Percentiles rank a stretch among this genome's conserved stretches.
These are phyloP conservation scores for Caranx melampygus DNA, from an alignment of 2,113 vertebrate species.

Conservation along the genomic window DNA sequence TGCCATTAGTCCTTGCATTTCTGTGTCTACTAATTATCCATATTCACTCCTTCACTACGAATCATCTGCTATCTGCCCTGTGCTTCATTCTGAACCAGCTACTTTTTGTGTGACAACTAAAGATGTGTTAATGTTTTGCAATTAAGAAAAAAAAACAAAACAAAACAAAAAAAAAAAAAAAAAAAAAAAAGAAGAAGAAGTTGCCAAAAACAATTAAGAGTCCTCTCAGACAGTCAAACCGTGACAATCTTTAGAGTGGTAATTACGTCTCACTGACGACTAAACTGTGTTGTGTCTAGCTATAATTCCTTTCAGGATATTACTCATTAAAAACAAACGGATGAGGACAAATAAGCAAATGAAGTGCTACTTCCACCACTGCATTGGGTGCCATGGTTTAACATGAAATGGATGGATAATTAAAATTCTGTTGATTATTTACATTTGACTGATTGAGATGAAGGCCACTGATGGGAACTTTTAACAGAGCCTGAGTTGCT, in stretches of 20 bases:
- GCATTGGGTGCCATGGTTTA: no score
- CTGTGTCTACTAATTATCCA: constrained; percentile 59
- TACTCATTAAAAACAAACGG: constrained; percentile 41
- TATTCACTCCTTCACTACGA: constrained; percentile 38
- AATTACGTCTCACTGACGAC: constrained; percentile 61
- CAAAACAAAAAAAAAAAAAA: constrained; percentile 50
- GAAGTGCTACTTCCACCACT: background rate
- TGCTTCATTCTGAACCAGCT: constrained; percentile 43
- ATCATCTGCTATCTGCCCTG: constrained; percentile 52
- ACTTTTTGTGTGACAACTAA: constrained; percentile 58
- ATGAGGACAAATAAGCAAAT: constrained; percentile 33
- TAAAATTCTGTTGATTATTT: constrained; percentile 32
- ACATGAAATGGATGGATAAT: background rate
- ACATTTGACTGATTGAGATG: constrained; percentile 12
- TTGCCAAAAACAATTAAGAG: constrained; percentile 67
- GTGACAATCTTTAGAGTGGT: constrained; percentile 55
- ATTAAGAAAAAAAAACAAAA: constrained; percentile 47
- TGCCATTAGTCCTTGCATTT: constrained; percentile 45
- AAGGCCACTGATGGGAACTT: background rate
- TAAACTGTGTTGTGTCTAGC: constrained; percentile 39
- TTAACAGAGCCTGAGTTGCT: background rate
- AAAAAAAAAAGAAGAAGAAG: constrained; percentile 6
- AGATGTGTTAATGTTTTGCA: constrained; percentile 63
- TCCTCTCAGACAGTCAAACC: constrained; percentile 64
- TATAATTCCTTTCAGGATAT: constrained; percentile 50